Evolutionary conservation across 2,797 vertebrate species (phyloP).

Genomic region (Coreius guichenoti): DNA sequence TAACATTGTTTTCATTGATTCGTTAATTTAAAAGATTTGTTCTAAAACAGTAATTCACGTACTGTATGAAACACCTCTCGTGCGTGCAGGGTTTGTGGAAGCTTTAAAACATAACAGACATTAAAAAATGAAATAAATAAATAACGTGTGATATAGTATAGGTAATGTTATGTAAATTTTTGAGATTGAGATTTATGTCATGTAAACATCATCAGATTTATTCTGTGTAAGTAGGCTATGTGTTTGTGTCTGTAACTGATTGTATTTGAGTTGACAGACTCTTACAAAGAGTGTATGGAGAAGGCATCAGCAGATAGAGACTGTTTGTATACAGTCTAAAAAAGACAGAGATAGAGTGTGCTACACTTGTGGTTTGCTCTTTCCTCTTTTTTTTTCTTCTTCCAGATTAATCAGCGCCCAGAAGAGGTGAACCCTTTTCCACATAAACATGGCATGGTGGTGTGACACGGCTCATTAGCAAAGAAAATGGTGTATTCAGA

Average conservation of each 20-base stretch:
- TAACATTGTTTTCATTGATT: neutral
- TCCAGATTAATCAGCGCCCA: slow-evolving; percentile 61
- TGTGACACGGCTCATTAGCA: slow-evolving; percentile 65
- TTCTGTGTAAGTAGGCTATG: slow-evolving; percentile 19
- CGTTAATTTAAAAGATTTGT: too few relatives aligned
- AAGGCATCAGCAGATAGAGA: slow-evolving; percentile 23
- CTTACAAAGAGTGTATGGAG: neutral
- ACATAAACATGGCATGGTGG: slow-evolving; percentile 66
- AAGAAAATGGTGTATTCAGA: slow-evolving; percentile 64
- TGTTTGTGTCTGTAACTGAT: slow-evolving; percentile 39
- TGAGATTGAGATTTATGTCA: slow-evolving; percentile 31
- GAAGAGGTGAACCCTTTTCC: slow-evolving; percentile 59
- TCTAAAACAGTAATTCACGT: neutral
- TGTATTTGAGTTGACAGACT: slow-evolving; percentile 24
- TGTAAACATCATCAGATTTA: slow-evolving; percentile 54
- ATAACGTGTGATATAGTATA: neutral
- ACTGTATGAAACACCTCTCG: neutral
- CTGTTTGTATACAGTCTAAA: slow-evolving; percentile 45
- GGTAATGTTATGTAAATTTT: slow-evolving; percentile 40
- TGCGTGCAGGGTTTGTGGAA: neutral
- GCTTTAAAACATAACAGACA: neutral
- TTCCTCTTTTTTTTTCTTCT: slow-evolving; percentile 17
- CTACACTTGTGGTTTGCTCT: slow-evolving; percentile 47
- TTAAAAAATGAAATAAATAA: neutral
- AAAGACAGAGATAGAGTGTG: slow-evolving; percentile 42